phyloP scores from a whole-genome alignment of 2,113 vertebrate genomes.

The Saguinus midas region DNA sequence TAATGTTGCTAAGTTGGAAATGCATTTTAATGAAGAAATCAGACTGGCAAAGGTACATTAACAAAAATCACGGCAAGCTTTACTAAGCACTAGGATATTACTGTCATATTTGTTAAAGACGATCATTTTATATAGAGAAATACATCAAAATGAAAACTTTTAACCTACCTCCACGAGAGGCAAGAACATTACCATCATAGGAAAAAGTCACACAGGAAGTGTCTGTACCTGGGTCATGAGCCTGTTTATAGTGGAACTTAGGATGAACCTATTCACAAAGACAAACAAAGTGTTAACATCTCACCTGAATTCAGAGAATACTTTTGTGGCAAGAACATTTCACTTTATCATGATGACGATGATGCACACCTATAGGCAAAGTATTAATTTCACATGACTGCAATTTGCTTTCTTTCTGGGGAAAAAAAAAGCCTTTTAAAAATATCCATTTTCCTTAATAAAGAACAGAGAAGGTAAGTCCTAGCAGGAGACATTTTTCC shows the following conservation, averaged over 20 bases:
- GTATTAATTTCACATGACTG: constrained; percentile 27
- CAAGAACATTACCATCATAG: constrained; percentile 92
- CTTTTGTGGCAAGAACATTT: constrained; percentile 2
- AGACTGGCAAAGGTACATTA: not conserved
- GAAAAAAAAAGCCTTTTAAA: not conserved
- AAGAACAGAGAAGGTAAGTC: not conserved
- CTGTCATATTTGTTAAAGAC: constrained; percentile 5
- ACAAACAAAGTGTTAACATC: constrained; percentile 55
- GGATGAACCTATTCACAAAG: constrained; percentile 92
- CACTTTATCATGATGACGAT: not conserved
- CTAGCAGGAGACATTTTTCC: not conserved
- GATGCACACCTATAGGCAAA: not conserved
- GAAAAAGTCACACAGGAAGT: constrained; percentile 94
- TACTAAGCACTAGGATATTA: not conserved
- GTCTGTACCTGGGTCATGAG: constrained; percentile 91
- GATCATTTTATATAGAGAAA: constrained; percentile 1
- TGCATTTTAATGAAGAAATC: not conserved
- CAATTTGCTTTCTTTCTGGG: not conserved
- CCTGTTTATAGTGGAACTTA: constrained; percentile 96
- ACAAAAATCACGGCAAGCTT: constrained; percentile 24
- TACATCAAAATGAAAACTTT: constrained; percentile 21
- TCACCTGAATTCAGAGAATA: constrained; percentile 16
- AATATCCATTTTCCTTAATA: constrained; percentile 13
- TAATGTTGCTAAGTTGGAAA: constrained; percentile 16
- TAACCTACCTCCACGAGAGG: constrained; percentile 94